Evolutionary conservation across 2,797 vertebrate genomes (phyloP).

Genomic region (Microchirus variegatus): DNA sequence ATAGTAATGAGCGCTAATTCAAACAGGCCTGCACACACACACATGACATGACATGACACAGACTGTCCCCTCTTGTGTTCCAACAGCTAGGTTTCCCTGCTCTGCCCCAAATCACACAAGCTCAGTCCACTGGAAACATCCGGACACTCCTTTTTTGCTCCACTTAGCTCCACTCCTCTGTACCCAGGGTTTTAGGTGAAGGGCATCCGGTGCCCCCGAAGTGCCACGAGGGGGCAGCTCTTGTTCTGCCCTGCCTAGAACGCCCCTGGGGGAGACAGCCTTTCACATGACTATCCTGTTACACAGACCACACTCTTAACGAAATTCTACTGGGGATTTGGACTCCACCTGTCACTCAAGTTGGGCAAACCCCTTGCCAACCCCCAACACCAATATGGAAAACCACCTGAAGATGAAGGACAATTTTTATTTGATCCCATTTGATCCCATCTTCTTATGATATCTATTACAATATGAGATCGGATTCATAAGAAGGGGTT

Average conservation of each 20-base stretch:
- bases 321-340: constrained; percentile 73
- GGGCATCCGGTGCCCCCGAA: constrained; percentile 35
- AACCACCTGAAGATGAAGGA: constrained; percentile 52
- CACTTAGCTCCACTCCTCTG: constrained; percentile 16
- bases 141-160: neutral
- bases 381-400: constrained; percentile 8
- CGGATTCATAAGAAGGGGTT: too few species aligned
- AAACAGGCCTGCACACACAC: constrained; percentile 48
- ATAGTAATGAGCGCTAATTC: constrained; percentile 52
- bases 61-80: constrained; percentile 52
- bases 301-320: constrained; percentile 76
- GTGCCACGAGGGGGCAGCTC: constrained; percentile 69
- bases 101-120: constrained; percentile 60
- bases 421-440: neutral
- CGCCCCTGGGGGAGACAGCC: constrained; percentile 56
- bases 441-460: too few species aligned
- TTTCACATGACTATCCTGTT: constrained; percentile 83
- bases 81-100: constrained; percentile 45
- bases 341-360: constrained; percentile 71
- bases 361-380: constrained; percentile 35
- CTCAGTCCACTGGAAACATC: constrained; percentile 58
- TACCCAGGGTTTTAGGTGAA: constrained; percentile 33
- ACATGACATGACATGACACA: constrained; percentile 40
- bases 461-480: too few species aligned
- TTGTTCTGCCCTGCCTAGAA: constrained; percentile 52